Base-by-base conservation (phyloP, 2,888 invertebrate genomes). In the Argyra leucocephala region DNA sequence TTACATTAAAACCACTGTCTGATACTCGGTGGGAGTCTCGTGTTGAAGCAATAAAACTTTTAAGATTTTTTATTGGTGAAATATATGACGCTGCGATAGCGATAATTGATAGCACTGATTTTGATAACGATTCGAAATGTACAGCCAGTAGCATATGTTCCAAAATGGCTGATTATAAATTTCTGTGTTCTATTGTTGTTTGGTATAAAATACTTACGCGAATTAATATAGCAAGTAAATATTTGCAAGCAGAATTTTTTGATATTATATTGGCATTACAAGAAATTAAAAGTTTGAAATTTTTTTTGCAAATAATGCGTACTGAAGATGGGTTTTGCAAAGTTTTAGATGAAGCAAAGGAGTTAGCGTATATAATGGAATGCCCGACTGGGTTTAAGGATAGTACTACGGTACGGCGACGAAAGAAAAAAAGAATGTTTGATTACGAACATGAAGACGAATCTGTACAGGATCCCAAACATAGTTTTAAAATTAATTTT, bases 301-400 rank as follows among this genome's bases (percentile, higher is more conserved):
- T 24, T 60, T 60, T 60, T 60, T 60, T 60, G 24, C 24, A n/a
- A 18, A 24, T 23, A 18, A 24, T 24, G 23, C 60, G 60, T 24
- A 24, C 60, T 24, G 60, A 60, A 24, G 60, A 60, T 24, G 15
- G 24, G 23, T 60, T 60, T n/a, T 60, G 23, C 24, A 60, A 60
- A 23, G 60, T 60, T 60, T 24, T 60, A 24, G 60, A 60, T 24
- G 60, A 60, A 60, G 60, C 24, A 24, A 60, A 60, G 24, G 23
- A 60, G 18, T 24, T 60, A 60, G 60, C 60, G 23, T 23, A 60
- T 24, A 60, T 10, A 60, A 60, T 60, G 60, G 60, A 60, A 60
- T 60, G 60, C 23, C 15, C 24, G 60, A 60, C 60, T n/a, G n/a
- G 60, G 18, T 60, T 60, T 60, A 18, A 12, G 24, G n/a, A 24